phyloP scores from a whole-genome alignment of 2,113 vertebrate species.

The Neolamprologus devosi region DNA sequence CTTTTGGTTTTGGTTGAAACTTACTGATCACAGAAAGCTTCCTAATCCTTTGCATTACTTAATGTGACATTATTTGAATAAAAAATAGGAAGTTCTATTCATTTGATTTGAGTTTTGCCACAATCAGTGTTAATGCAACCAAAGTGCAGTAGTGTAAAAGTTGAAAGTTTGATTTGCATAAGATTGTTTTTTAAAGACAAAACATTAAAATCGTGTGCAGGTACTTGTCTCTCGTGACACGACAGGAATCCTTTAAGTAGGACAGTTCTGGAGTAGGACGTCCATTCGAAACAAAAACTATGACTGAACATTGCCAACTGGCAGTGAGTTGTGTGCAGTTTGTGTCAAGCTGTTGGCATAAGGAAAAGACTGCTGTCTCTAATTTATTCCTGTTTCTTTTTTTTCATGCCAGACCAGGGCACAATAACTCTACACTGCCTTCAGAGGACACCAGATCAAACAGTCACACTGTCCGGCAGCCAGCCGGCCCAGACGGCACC shows the following conservation, averaged over 20 bases:
- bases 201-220: background rate
- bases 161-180: background rate
- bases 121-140: background rate
- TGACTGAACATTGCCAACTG: background rate
- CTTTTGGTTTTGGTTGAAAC: background rate
- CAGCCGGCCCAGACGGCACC: conserved; percentile 85
- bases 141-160: background rate
- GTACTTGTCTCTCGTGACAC: background rate
- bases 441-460: conserved; percentile 83
- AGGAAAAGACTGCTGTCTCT: background rate
- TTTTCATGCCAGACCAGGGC: conserved; percentile 71
- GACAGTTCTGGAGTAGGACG: background rate
- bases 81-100: background rate
- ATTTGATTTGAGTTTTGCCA: background rate
- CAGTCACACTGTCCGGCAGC: conserved; percentile 87
- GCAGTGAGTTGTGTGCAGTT: background rate
- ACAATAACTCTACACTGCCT: conserved; percentile 76
- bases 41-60: background rate
- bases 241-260: background rate
- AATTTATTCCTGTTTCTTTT: background rate
- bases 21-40: background rate
- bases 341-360: background rate
- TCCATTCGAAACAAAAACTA: background rate
- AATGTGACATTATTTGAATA: background rate
- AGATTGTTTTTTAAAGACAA: background rate